These are phyloP conservation scores for Caenorhabditis brenneri DNA, from an alignment of 1,140 invertebrate species.

Conservation along the genomic window DNA sequence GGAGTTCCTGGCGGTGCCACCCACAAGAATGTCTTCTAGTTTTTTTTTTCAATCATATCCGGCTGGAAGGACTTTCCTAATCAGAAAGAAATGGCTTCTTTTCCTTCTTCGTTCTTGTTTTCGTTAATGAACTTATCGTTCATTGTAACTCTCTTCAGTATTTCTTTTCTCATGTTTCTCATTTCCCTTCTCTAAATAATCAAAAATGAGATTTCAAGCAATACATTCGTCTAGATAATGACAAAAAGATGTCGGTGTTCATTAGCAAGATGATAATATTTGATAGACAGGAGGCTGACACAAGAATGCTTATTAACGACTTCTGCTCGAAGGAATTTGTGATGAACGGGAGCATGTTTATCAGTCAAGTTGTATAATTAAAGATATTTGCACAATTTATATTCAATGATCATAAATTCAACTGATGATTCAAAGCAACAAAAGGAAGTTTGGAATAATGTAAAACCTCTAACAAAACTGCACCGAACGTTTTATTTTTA, in stretches of 20 bases:
- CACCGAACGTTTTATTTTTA: too few species aligned
- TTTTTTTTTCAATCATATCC: background rate
- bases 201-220: background rate
- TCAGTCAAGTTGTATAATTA: too few species aligned
- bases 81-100: background rate
- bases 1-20: background rate
- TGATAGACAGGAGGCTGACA: background rate
- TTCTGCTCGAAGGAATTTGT: background rate
- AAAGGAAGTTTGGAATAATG: too few species aligned
- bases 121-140: background rate
- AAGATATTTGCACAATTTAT: too few species aligned
- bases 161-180: background rate
- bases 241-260: background rate
- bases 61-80: background rate
- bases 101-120: background rate
- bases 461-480: too few species aligned
- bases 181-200: constrained; percentile 6
- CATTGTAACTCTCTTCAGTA: background rate
- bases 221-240: background rate
- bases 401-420: too few species aligned
- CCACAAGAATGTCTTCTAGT: background rate
- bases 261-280: background rate
- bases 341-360: too few species aligned
- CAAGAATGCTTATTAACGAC: background rate
- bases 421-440: too few species aligned